phyloP scores from a whole-genome alignment of 2,797 vertebrate genomes.

The Rhadinocentrus ornatus region DNA sequence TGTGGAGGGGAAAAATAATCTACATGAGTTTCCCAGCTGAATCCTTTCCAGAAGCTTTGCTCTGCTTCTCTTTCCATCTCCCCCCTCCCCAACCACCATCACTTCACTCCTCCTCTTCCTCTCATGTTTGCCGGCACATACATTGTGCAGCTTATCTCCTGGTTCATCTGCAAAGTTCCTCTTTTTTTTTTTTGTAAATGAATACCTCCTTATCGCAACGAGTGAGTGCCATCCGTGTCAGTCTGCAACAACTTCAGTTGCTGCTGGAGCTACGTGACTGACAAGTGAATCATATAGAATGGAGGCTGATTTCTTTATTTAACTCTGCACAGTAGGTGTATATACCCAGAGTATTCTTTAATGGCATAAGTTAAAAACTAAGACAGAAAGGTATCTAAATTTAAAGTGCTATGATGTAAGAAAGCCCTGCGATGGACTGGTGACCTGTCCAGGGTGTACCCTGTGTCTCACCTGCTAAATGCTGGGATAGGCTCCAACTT shows the following conservation, averaged over 20 bases:
- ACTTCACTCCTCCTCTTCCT: slow-evolving; percentile 45
- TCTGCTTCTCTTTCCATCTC: slow-evolving; percentile 19
- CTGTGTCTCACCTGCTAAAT: no score
- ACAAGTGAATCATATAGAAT: slow-evolving; percentile 29
- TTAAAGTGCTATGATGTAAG: neutral
- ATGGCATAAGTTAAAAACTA: neutral
- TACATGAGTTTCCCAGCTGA: slow-evolving; percentile 75
- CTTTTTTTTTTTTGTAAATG: slow-evolving; percentile 56
- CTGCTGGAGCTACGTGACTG: slow-evolving; percentile 36
- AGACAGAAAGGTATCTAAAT: neutral
- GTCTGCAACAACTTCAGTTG: slow-evolving; percentile 56
- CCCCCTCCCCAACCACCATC: neutral
- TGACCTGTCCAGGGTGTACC: no score
- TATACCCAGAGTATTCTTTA: neutral
- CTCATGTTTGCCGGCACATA: slow-evolving; percentile 70
- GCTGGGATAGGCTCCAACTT: no score
- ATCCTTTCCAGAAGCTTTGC: slow-evolving; percentile 59
- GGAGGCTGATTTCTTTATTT: neutral
- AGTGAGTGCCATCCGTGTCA: slow-evolving; percentile 64
- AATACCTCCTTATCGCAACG: slow-evolving; percentile 73
- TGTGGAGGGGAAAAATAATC: slow-evolving; percentile 76
- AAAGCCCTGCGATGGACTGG: no score
- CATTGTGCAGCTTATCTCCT: slow-evolving; percentile 72
- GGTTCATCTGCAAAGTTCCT: slow-evolving; percentile 61
- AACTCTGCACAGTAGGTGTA: neutral